Base-by-base conservation (phyloP, 2,113 vertebrate species). In the Sinocyclocheilus maitianheensis region DNA sequence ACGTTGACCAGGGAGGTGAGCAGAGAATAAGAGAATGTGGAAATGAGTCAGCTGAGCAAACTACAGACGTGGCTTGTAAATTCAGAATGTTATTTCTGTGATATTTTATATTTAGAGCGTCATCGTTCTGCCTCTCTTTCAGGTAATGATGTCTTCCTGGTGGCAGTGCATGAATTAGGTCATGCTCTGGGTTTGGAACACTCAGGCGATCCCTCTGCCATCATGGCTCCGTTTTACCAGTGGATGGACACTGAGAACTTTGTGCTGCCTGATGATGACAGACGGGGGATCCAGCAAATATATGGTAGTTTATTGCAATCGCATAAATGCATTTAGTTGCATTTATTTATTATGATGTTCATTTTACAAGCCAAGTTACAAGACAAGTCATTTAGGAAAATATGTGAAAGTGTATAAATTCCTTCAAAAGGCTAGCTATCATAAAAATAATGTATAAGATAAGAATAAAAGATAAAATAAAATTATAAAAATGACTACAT, bases 201-300 rank as follows among this genome's bases (percentile, higher is more conserved):
- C 90, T 97, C 97, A 20, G 96, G 94, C 0, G 92, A 96, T 75
- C 97, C 96, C 0, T 95, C 95, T 0, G 97, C 97, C 90, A 97
- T 98, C 93, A 98, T 98, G 97, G 97, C 97, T 0, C 97, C 97
- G 2, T 97, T 97, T 91, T 98, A 98, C 92, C 97, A 97, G 88
- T 98, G 96, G 96, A 97, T 98, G 92, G 97, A 97, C 55, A 97
- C 96, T 0, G 95, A 97, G 82, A 96, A 96, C 93, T 98, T 97
- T 13, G 93, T 95, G 75, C 91, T 98, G 22, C 97, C 97, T 0
- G 95, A 96, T 0, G 97, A 98, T 4, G 97, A 98, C 89, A 96
- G 93, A 76, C 93, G 91, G 5, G 97, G 97, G 86, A 97, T 98
- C 89, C 97, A 98, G 89, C 90, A 96, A 10, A 94, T 98, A 53